Conservation (phyloP, 1,140 invertebrate genomes). For the Chelonus insularis region DNA sequence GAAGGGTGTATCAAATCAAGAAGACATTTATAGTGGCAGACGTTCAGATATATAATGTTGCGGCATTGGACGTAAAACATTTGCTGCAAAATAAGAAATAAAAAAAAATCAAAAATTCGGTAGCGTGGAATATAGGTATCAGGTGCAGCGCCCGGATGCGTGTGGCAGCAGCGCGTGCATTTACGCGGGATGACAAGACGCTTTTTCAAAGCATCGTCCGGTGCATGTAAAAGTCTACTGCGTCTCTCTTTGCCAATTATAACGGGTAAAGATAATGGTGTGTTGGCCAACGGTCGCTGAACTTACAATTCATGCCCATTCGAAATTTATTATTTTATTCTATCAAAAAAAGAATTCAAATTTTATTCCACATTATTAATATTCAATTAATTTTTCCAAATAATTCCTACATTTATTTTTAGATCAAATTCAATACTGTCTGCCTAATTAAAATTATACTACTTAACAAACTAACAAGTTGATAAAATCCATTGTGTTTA, state of each 20-base stretch:
- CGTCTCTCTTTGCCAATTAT: constrained; percentile 29
- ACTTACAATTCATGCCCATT: constrained; percentile 14
- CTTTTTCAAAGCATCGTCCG: constrained; percentile 20
- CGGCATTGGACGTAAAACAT: background rate
- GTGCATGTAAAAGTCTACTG: background rate
- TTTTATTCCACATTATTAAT: no score
- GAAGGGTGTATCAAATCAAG: constrained; percentile 26
- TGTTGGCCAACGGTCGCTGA: constrained; percentile 8
- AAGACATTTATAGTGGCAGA: constrained; percentile 7
- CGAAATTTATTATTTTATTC: no score
- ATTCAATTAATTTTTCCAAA: no score
- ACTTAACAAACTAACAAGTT: no score
- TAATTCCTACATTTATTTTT: no score
- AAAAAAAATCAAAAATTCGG: constrained; percentile 34
- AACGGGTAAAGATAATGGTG: constrained; percentile 13
- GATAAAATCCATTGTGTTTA: no score
- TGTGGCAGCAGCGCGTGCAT: constrained; percentile 23
- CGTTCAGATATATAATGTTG: background rate
- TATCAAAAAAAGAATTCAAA: no score
- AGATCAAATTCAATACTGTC: no score
- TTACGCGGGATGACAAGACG: constrained; percentile 33
- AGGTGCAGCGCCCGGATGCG: constrained; percentile 11
- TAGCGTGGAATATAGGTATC: constrained; percentile 25
- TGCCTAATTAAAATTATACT: no score
- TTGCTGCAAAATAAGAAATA: constrained; percentile 33